A percentile compares a stretch with the other conserved stretches of the same genome.
Evolutionary conservation across 2,797 vertebrate species (phyloP).

Genomic region (Moxostoma hubbsi): DNA sequence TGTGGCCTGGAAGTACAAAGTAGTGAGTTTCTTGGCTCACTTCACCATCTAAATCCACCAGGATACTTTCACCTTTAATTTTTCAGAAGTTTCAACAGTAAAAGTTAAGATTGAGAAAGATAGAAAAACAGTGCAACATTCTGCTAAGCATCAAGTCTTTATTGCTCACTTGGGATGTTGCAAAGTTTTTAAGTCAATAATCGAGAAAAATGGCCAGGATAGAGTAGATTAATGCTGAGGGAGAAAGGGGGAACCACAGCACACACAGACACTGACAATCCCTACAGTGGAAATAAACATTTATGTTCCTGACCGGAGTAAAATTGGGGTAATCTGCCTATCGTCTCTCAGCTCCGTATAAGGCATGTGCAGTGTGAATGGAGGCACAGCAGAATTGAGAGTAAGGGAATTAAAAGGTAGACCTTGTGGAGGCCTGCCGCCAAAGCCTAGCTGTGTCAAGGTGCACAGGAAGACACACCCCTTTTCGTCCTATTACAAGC

Average conservation of each 20-base stretch:
- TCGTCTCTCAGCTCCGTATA: constrained; percentile 90
- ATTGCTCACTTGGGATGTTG: constrained; percentile 46
- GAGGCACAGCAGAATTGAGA: constrained; percentile 99
- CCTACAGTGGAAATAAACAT: constrained; percentile 91
- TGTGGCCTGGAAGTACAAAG: constrained; percentile 50
- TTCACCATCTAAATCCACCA: constrained; percentile 45
- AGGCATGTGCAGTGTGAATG: constrained; percentile 98
- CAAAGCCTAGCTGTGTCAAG: constrained; percentile 99
- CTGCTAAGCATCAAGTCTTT: constrained; percentile 45
- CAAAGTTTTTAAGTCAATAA: constrained; percentile 47
- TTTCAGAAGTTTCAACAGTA: constrained; percentile 35
- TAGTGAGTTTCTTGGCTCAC: constrained; percentile 6
- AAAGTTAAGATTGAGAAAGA: constrained; percentile 47
- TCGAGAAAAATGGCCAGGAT: constrained; percentile 63
- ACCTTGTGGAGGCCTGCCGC: constrained; percentile 99
- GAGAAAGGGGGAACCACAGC: constrained; percentile 31
- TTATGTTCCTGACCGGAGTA: constrained; percentile 41
- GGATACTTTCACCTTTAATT: constrained; percentile 67
- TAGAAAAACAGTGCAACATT: constrained; percentile 38
- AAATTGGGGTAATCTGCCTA: constrained; percentile 58
- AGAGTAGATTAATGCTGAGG: constrained; percentile 65
- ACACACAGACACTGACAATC: constrained; percentile 79
- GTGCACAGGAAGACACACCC: constrained; percentile 99
- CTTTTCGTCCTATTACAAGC: constrained; percentile 99
- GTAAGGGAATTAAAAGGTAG: constrained; percentile 99